Base-by-base conservation (phyloP, 1,140 invertebrate genomes). In the Eurosta solidaginis region DNA sequence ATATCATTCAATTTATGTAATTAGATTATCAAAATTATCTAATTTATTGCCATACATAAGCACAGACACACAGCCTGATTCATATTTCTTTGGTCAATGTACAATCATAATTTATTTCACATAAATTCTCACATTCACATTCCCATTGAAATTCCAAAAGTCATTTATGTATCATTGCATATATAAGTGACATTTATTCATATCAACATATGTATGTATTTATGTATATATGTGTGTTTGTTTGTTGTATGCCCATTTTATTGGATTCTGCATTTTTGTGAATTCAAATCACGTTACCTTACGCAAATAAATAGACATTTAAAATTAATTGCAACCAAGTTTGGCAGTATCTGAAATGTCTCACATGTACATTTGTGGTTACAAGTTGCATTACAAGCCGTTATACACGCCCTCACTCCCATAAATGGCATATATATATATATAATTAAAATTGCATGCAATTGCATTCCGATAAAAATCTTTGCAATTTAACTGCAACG, bases 241-340 rank as follows among this genome's bases (percentile, higher is more conserved):
- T 12, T n/a, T n/a, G n/a, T n/a, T n/a, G 27, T 33, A 33, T 17
- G 27, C 52, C 52, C 10, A 59, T 33, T 59, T 59, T 14, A 36
- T 59, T 59, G 12, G 10, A 17, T 29, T 27, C 27, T 12, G 29
- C 4, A 1, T 59, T 59, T 59, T 25, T n/a, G n/a, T 17, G 14
- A 59, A 59, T 59, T 59, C 27, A 33, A 59, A 59, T 59, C 54
- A 59, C 54, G 54, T 59, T 17, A 14, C 27, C 14, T 59, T 59
- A 59, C 54, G 54, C 54, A 59, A 59, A 59, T 59, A 59, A 59
- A 59, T 59, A 25, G 54, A 33, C 54, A 59, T 59, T 59, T 59
- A 33, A 29, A 59, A 59, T 59, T 59, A 59, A 59, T 59, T 59
- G 29, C 54, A 59, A 12, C 54, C 54, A 59, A 59, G 54, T 59